Conservation (phyloP, 1,140 invertebrate species). For the Platyura marginata region DNA sequence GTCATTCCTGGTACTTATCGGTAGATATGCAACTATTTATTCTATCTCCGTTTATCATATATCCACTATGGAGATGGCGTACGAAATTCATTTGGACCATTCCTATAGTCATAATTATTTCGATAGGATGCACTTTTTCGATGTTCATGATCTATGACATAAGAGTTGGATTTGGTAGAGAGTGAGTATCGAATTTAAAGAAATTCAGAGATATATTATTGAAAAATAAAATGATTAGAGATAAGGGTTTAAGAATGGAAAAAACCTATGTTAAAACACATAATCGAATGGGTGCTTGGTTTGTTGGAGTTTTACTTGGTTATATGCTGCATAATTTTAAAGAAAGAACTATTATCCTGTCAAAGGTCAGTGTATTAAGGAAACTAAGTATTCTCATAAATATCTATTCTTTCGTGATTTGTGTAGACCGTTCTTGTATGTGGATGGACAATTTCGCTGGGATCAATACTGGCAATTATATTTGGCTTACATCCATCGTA, state of each 20-base stretch:
- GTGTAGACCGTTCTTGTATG: background rate
- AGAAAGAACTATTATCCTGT: conserved; percentile 5
- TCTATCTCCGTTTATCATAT: no score
- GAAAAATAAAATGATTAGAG: background rate
- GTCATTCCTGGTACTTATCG: no score
- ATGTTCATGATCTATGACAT: background rate
- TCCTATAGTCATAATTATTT: conserved; percentile 7
- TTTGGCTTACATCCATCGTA: conserved; percentile 15
- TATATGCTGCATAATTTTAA: conserved; percentile 12
- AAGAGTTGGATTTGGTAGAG: background rate
- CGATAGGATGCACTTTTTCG: conserved; percentile 9
- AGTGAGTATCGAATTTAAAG: background rate
- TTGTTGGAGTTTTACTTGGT: conserved; percentile 8
- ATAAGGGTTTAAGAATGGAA: background rate
- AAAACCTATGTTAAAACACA: background rate
- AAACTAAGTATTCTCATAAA: no score
- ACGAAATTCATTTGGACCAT: no score
- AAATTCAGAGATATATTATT: background rate
- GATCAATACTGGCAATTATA: conserved; percentile 11
- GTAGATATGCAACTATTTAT: no score
- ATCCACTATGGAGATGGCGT: conserved; percentile 44
- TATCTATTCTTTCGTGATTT: no score
- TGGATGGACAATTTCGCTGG: conserved; percentile 12
- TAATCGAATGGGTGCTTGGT: background rate
- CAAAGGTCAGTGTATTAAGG: background rate